Percentiles rank a stretch among this genome's conserved stretches.
These are phyloP conservation scores for Microcebus lehilahytsara DNA, from an alignment of 2,113 vertebrate species.

Conservation along the genomic window DNA sequence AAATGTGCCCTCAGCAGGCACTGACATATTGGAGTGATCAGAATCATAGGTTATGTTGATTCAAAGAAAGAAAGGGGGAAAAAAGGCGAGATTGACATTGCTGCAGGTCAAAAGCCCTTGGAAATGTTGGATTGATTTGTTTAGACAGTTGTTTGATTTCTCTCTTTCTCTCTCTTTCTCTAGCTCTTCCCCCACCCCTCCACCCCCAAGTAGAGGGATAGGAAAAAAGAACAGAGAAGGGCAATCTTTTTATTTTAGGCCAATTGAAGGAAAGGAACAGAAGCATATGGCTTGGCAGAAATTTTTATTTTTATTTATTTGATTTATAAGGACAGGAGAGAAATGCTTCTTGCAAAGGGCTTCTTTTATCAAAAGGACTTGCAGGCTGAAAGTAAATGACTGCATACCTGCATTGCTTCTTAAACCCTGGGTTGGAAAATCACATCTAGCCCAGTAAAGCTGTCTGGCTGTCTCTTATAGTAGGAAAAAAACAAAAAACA, in stretches of 20 bases:
- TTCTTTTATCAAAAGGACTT: conserved; percentile 77
- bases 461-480: not conserved
- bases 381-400: conserved; percentile 70
- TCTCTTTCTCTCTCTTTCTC: conserved; percentile 71
- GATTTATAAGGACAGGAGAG: conserved; percentile 73
- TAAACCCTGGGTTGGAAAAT: conserved; percentile 61
- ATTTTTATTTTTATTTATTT: conserved; percentile 79
- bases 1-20: conserved; percentile 80
- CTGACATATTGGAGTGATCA: conserved; percentile 75
- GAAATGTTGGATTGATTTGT: conserved; percentile 82
- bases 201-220: conserved; percentile 27
- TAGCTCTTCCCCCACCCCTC: not conserved
- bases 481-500: not conserved
- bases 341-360: conserved; percentile 69
- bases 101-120: conserved; percentile 68
- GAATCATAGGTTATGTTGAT: conserved; percentile 76
- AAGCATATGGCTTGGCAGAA: conserved; percentile 76
- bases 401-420: conserved; percentile 69
- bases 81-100: conserved; percentile 57
- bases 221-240: conserved; percentile 62
- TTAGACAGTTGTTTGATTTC: conserved; percentile 81
- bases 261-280: conserved; percentile 68
- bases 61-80: conserved; percentile 46
- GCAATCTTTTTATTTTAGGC: conserved; percentile 75
- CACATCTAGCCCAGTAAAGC: not conserved